A percentile compares a stretch with the other conserved stretches of the same genome.
Conservation (phyloP, 2,888 invertebrate genomes). For the Perithous albicinctus region DNA sequence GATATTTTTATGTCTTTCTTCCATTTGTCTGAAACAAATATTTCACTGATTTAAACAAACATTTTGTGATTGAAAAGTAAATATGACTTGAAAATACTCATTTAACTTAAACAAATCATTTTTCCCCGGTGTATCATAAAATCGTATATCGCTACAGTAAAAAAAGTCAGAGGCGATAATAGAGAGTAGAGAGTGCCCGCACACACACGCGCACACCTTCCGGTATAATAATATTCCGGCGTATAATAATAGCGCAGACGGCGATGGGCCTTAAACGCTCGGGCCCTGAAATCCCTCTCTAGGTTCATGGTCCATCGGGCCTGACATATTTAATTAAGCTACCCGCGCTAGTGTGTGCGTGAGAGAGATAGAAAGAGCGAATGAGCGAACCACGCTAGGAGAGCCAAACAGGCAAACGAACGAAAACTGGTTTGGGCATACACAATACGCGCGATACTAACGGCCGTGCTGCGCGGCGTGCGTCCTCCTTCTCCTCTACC, state of each 20-base stretch:
- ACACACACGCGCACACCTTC: background rate
- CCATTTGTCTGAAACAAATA: too few species aligned
- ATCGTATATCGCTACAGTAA: constrained; percentile 4
- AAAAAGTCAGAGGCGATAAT: constrained; percentile 6
- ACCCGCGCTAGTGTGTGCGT: constrained; percentile 61
- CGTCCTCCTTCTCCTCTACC: constrained; percentile 33
- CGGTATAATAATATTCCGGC: constrained; percentile 25
- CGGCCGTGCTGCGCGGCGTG: constrained; percentile 49
- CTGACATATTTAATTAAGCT: constrained; percentile 80
- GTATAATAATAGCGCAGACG: constrained; percentile 12
- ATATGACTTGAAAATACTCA: background rate
- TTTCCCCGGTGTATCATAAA: background rate
- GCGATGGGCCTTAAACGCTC: constrained; percentile 53
- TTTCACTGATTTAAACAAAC: background rate
- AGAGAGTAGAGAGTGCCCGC: background rate
- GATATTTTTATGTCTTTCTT: too few species aligned
- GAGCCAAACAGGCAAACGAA: constrained; percentile 68
- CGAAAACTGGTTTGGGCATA: constrained; percentile 80
- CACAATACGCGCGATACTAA: constrained; percentile 69
- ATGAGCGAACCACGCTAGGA: constrained; percentile 66
- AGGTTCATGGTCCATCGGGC: constrained; percentile 72
- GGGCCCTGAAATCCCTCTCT: constrained; percentile 33
- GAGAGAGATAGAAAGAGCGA: constrained; percentile 64
- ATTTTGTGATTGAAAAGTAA: background rate
- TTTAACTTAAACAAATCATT: background rate